These are phyloP conservation scores for Palythoa heliodiscus DNA, from an alignment of 92 coral and sea anemone genomes.

Conservation along the genomic window DNA sequence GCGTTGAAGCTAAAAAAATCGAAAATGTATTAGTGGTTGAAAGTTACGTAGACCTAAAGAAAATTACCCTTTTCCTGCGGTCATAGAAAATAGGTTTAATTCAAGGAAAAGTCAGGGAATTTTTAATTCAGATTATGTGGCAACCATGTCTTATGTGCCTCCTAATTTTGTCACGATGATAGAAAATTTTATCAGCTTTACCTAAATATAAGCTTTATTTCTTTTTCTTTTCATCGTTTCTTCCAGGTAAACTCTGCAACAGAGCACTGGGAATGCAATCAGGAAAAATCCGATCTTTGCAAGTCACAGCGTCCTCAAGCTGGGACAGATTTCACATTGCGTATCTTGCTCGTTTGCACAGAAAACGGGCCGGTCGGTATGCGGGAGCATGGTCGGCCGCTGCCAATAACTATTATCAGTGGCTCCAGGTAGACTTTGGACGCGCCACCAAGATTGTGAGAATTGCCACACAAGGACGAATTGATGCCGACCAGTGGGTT, in stretches of 20 bases:
- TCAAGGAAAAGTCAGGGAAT: no score
- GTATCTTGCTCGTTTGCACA: slow-evolving; percentile 63
- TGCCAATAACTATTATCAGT: slow-evolving; percentile 59
- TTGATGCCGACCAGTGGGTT: slow-evolving; percentile 65
- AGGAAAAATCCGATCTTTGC: slow-evolving; percentile 50
- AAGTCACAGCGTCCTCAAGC: slow-evolving; percentile 58
- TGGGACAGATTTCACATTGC: slow-evolving; percentile 48
- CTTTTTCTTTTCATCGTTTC: background rate
- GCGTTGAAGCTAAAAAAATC: no score
- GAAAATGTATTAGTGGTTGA: no score
- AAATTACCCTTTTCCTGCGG: no score
- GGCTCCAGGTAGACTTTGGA: slow-evolving; percentile 55
- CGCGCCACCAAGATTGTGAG: slow-evolving; percentile 57
- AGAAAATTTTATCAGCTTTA: no score
- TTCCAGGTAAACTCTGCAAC: slow-evolving; percentile 58
- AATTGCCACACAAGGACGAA: slow-evolving; percentile 62
- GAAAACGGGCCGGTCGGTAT: slow-evolving; percentile 37
- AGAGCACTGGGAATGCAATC: slow-evolving; percentile 64
- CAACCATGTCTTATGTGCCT: no score
- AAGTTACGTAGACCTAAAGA: no score
- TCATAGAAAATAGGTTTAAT: no score
- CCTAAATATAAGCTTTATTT: no score
- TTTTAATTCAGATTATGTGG: no score
- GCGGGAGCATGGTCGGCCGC: slow-evolving; percentile 71
- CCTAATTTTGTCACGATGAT: no score